These are phyloP conservation scores for Telenomus remus DNA, from an alignment of 1,140 invertebrate species.

Conservation along the genomic window DNA sequence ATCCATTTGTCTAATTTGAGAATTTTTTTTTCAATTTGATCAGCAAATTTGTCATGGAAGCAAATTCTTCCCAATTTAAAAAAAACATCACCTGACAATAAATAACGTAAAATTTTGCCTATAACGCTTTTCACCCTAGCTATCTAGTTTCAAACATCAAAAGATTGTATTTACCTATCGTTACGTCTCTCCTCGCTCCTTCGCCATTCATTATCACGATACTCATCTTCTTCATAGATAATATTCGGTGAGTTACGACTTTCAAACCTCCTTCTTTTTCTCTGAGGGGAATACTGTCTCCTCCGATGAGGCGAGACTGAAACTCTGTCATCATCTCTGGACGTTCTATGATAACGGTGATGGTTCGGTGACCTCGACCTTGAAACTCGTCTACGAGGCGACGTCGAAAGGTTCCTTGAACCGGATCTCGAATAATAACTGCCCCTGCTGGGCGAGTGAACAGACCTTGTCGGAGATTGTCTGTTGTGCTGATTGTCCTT, in stretches of 20 bases:
- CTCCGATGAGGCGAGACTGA: constrained; percentile 17
- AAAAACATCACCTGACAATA: too few species aligned
- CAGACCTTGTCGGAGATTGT: constrained; percentile 1
- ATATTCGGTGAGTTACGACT: constrained; percentile 4
- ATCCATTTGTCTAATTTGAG: too few species aligned
- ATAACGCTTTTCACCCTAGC: too few species aligned
- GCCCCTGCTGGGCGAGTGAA: constrained; percentile 1
- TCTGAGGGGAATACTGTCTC: constrained; percentile 2
- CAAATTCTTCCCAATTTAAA: too few species aligned
- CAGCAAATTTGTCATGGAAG: too few species aligned
- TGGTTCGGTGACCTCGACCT: constrained; percentile 14
- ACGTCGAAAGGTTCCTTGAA: constrained; percentile 9
- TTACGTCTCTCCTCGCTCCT: constrained; percentile 3
- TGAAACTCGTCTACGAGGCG: constrained; percentile 9
- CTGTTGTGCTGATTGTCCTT: neutral
- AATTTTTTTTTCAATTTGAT: too few species aligned
- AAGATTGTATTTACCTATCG: constrained; percentile 8
- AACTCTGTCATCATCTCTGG: constrained; percentile 1
- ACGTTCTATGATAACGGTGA: neutral
- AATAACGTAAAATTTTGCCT: neutral
- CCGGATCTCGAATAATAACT: constrained; percentile 14
- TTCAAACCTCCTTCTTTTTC: constrained; percentile 15
- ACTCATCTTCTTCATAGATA: constrained; percentile 12
- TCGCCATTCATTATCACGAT: constrained; percentile 11
- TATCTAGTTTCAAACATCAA: neutral